phyloP scores from a whole-genome alignment of 2,888 invertebrate genomes.

The Callyntrura guangdongensis region DNA sequence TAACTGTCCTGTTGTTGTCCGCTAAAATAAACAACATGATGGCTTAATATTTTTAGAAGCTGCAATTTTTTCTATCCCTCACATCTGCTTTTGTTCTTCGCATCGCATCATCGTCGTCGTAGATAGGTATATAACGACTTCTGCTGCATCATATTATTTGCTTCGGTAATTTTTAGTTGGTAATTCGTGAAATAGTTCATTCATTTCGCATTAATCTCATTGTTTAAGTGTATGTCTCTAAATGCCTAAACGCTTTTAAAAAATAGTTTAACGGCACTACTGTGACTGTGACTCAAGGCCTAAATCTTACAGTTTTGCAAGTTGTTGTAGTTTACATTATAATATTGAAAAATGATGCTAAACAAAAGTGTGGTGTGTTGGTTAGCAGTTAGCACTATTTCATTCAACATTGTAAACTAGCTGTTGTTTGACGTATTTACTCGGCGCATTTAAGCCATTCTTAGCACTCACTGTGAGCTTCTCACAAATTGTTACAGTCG shows the following conservation, averaged over 20 bases:
- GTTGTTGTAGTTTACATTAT: neutral
- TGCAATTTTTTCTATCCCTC: conserved; percentile 37
- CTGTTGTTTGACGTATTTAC: too few relatives aligned
- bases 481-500: too few relatives aligned
- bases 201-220: conserved; percentile 50
- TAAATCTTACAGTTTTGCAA: neutral
- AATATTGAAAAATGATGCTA: neutral
- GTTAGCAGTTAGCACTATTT: neutral
- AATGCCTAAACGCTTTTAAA: neutral
- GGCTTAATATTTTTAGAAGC: conserved; percentile 69
- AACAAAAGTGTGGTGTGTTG: too few relatives aligned
- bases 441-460: too few relatives aligned
- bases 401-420: neutral
- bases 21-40: conserved; percentile 69
- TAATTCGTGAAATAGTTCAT: conserved; percentile 49
- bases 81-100: conserved; percentile 55
- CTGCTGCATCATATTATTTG: conserved; percentile 57
- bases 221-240: conserved; percentile 31
- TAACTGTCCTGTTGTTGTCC: conserved; percentile 75
- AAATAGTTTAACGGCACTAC: conserved; percentile 19
- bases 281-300: conserved; percentile 6
- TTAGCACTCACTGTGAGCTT: too few relatives aligned
- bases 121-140: neutral
- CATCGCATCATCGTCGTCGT: too few relatives aligned
- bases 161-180: conserved; percentile 62